A percentile compares a stretch with the other conserved stretches of the same genome.
Evolutionary conservation across 2,113 vertebrate species (phyloP).

Genomic region (Dipodomys ordii): DNA sequence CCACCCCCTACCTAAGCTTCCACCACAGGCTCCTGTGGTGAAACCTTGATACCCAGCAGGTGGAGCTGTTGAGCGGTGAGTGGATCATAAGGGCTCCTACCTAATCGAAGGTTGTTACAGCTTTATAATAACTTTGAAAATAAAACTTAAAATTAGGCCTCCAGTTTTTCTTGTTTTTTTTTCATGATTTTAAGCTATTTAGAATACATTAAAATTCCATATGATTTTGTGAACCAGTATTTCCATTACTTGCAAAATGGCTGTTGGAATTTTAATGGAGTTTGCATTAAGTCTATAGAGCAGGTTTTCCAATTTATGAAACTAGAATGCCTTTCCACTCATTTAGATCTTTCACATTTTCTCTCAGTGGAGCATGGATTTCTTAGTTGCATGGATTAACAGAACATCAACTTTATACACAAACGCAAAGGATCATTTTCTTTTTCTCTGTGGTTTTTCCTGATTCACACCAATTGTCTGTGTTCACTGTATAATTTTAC

Average conservation of each 20-base stretch:
- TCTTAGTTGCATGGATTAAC: background rate
- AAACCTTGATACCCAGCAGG: no score
- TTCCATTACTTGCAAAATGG: background rate
- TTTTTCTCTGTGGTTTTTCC: background rate
- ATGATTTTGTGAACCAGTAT: background rate
- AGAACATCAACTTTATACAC: background rate
- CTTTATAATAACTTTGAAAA: no score
- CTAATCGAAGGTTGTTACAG: no score
- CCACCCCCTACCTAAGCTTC: no score
- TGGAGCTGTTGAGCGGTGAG: no score
- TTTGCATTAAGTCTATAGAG: background rate
- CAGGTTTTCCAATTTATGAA: background rate
- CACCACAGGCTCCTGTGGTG: no score
- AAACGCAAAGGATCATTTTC: background rate
- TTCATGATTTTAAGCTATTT: background rate
- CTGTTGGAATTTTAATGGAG: background rate
- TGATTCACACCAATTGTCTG: background rate
- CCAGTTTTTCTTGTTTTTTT: background rate
- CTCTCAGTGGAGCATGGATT: background rate
- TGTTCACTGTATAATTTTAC: no score
- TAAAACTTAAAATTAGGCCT: no score
- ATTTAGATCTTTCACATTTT: background rate
- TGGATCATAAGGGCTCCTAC: no score
- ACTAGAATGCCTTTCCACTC: background rate
- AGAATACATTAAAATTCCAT: background rate